A percentile compares a stretch with the other conserved stretches of the same genome.
Evolutionary conservation across 1,140 invertebrate genomes (phyloP).

Genomic region (Apis mellifera): DNA sequence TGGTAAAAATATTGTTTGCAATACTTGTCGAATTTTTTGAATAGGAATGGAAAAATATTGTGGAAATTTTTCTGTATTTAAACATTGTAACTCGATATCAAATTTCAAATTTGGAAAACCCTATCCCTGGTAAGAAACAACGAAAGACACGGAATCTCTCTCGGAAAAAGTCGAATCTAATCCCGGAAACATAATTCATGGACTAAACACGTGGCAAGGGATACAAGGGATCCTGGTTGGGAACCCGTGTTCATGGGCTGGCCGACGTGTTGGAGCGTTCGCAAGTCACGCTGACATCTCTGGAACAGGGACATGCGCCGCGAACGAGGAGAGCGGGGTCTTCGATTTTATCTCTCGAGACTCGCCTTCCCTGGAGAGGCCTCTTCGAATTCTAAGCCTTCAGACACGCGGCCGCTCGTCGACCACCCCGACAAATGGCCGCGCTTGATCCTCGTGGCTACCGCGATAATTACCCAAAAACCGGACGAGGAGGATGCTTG

Average conservation of each 20-base stretch:
- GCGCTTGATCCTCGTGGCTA: constrained; percentile 36
- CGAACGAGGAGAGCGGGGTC: constrained; percentile 25
- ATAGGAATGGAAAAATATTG: too few species aligned
- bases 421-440: constrained; percentile 27
- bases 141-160: too few species aligned
- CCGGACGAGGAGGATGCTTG: neutral
- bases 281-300: constrained; percentile 33
- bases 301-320: neutral
- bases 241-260: neutral
- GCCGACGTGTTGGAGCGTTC: too few species aligned
- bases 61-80: too few species aligned
- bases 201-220: neutral
- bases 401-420: constrained; percentile 29
- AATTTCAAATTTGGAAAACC: too few species aligned
- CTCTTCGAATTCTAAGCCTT: constrained; percentile 13
- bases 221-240: neutral
- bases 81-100: too few species aligned
- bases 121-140: too few species aligned
- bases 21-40: too few species aligned
- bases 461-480: constrained; percentile 57
- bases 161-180: too few species aligned
- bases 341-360: constrained; percentile 60
- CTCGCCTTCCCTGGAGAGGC: constrained; percentile 40
- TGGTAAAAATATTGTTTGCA: too few species aligned
- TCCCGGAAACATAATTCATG: too few species aligned